Base-by-base conservation (phyloP, 2,113 vertebrate genomes). In the Lepus europaeus region DNA sequence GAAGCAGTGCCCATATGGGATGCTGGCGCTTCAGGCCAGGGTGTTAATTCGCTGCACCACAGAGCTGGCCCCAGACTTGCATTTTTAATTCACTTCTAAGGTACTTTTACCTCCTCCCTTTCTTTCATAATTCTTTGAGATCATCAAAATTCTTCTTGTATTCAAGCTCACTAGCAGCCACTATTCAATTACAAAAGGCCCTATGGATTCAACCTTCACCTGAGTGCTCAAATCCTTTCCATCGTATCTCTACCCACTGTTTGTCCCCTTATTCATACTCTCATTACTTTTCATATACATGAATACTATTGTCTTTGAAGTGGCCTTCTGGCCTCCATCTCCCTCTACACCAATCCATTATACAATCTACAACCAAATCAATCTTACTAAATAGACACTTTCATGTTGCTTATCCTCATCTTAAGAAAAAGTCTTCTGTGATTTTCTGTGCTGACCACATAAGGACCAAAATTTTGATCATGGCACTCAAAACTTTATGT, bases 331-430 rank as follows among this genome's bases (percentile, higher is more conserved):
- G 0, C 9, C 8, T 96, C 16, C 8, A 56, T 10, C 13, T 83
- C 11, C 49, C 45, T 76, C 6, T 72, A 69, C 23, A 91, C 61
- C 16, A 86, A 36, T 69, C 56, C 82, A 56, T 72, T 27, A 14
- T 70, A 73, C 49, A 74, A 59, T 63, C 14, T 51, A 6, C 29
- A 90, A 63, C 36, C 27, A 90, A 82, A 70, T 86, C 14, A 79
- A 63, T 73, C n/a, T 45, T 77, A 36, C 22, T n/a, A 93, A 91
- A 49, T 90, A 88, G 22, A 69, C 33, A 13, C 4, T 33, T 89
- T 63, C 73, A 53, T 73, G 16, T 78, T 64, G 3, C 86, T 96
- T 91, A 78, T 39, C 31, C 31, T 82, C 3, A 82, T 94, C 70
- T 61, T 72, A 69, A 83, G 23, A 68, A 87, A 87, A 69, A 45